Base-by-base conservation (phyloP, 2,888 invertebrate species). In the Griposia aprilina region DNA sequence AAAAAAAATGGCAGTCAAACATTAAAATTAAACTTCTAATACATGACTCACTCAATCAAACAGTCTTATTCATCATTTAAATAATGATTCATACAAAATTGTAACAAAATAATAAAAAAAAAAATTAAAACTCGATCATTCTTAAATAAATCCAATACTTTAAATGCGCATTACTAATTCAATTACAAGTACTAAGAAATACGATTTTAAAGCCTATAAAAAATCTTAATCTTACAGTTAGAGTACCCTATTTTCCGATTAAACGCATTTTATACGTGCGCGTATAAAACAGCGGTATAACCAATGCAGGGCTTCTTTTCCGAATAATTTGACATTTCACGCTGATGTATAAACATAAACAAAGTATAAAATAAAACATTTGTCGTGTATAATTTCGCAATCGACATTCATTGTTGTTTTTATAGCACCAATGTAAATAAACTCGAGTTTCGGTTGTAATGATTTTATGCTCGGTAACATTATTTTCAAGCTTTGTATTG, bases 231-330 rank as follows among this genome's bases (percentile, higher is more conserved):
- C 72, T 79, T 88, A 85, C 8, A 79, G 83, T 83, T 74, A 89
- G 71, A 84, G 91, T 96, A 96, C 96, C 96, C 96, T 95, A 96
- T 94, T 90, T 88, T 94, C 96, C 96, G 95, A 95, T 94, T 94
- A 94, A 90, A 94, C 94, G 95, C 95, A 93, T 94, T 93, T 92
- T 90, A 94, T 93, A 94, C 93, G 92, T 90, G 79, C 81, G 88
- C 92, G 94, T 94, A 93, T 91, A 93, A 93, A 92, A 90, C 76
- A 74, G 89, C 94, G 94, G 95, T 94, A 94, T 91, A 95, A 94
- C 92, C 96, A 91, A 96, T 94, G 94, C 95, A 95, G 94, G 94
- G 94, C 88, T 80, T 60, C 66, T 69, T 48, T 72, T 73, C 65
- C 55, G 78, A 71, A 83, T 79, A 72, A 74, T 75, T 78, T 85